Conservation (phyloP, 92 coral and sea anemone genomes). For the Isaurus tuberculatus region DNA sequence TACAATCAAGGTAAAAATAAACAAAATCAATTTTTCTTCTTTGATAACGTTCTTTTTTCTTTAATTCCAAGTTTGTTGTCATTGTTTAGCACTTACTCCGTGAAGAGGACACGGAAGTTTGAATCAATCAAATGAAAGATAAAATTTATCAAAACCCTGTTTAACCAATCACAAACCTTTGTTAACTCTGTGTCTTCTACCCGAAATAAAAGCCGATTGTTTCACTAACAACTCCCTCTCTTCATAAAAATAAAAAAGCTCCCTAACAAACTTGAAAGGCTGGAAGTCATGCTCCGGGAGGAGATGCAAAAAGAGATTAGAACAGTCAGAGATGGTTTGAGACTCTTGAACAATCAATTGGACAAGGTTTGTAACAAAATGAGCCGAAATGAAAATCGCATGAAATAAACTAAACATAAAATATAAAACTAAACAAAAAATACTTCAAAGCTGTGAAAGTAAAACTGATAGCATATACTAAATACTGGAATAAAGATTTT, state of each 20-base stretch:
- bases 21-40: background rate
- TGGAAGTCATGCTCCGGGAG: slow-evolving; percentile 72
- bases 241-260: slow-evolving; percentile 54
- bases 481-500: no score
- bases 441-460: background rate
- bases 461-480: background rate
- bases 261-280: slow-evolving; percentile 73
- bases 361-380: slow-evolving; percentile 77
- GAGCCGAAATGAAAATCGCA: no score
- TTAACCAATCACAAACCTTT: no score
- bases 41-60: no score
- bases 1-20: background rate
- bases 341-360: slow-evolving; percentile 76
- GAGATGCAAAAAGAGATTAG: slow-evolving; percentile 79
- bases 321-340: slow-evolving; percentile 85
- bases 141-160: no score
- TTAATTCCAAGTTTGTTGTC: no score
- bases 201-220: no score
- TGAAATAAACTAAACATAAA: background rate
- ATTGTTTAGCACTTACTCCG: no score
- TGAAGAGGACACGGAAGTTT: no score
- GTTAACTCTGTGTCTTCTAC: background rate
- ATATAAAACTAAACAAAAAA: no score
- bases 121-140: no score
- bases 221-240: background rate